phyloP scores from a whole-genome alignment of 2,888 invertebrate genomes.

The Ethmia dodecea region DNA sequence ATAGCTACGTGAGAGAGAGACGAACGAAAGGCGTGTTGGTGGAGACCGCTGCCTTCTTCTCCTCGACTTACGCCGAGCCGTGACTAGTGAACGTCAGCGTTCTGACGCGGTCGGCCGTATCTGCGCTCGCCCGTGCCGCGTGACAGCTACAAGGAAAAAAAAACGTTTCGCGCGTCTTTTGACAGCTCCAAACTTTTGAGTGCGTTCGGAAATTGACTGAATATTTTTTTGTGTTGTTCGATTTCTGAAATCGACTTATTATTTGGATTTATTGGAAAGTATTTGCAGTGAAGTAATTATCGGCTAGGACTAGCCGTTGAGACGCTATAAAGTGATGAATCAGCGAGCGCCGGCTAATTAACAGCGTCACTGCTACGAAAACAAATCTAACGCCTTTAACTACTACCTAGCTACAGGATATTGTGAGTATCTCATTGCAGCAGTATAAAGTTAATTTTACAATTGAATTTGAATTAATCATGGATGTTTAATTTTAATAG shows the following conservation, averaged over 20 bases:
- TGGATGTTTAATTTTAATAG: too few relatives aligned
- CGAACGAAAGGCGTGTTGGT: conserved; percentile 74
- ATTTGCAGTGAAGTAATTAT: conserved; percentile 59
- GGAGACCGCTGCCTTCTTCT: conserved; percentile 76
- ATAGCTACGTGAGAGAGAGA: conserved; percentile 70
- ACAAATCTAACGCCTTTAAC: conserved; percentile 56
- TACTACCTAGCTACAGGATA: conserved; percentile 40
- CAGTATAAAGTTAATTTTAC: too few relatives aligned
- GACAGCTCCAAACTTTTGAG: conserved; percentile 57
- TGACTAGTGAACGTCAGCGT: conserved; percentile 72
- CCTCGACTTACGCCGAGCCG: conserved; percentile 72
- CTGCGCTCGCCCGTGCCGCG: conserved; percentile 41
- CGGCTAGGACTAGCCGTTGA: conserved; percentile 59
- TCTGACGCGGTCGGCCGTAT: conserved; percentile 69
- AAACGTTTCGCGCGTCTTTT: conserved; percentile 70
- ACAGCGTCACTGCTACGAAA: conserved; percentile 65
- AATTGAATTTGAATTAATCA: too few relatives aligned
- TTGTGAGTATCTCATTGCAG: conserved; percentile 69
- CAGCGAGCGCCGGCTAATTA: conserved; percentile 74
- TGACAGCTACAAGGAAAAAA: conserved; percentile 58
- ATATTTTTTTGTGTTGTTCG: conserved; percentile 16
- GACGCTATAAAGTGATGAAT: conserved; percentile 75
- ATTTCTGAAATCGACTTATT: conserved; percentile 24
- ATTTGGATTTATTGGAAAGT: conserved; percentile 34
- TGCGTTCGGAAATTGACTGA: conserved; percentile 48